These are phyloP conservation scores for Lytechinus variegatus DNA, from an alignment of 35 echinoderm and acorn worm genomes.

Conservation along the genomic window DNA sequence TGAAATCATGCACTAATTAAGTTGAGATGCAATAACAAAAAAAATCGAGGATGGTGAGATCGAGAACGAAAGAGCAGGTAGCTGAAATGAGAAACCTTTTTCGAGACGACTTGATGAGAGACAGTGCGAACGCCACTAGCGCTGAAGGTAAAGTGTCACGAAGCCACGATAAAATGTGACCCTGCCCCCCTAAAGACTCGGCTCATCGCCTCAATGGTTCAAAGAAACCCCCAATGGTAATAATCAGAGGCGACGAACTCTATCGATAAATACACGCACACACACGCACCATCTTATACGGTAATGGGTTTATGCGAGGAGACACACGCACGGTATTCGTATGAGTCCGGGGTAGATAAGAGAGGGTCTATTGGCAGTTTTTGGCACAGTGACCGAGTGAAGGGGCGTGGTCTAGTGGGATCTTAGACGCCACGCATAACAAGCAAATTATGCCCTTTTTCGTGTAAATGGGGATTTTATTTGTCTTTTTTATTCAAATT, in stretches of 20 bases:
- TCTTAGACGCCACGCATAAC: not conserved
- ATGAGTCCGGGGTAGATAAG: not conserved
- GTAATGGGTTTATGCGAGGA: not conserved
- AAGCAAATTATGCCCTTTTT: not conserved
- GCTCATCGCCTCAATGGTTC: slow-evolving; percentile 14
- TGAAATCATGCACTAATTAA: slow-evolving; percentile 14
- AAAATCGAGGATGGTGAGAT: not conserved
- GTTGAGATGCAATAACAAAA: not conserved
- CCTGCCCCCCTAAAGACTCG: not conserved
- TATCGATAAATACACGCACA: slow-evolving; percentile 21
- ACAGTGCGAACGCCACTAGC: slow-evolving; percentile 15
- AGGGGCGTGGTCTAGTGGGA: slow-evolving; percentile 31
- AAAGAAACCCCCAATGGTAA: slow-evolving; percentile 8
- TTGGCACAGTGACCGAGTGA: slow-evolving; percentile 49
- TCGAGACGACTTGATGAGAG: not conserved
- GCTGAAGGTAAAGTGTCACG: not conserved
- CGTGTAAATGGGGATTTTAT: not conserved
- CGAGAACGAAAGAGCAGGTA: not conserved
- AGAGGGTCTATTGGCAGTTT: slow-evolving; percentile 16
- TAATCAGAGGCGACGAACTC: slow-evolving; percentile 36
- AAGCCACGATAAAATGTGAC: not conserved
- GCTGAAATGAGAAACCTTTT: not conserved
- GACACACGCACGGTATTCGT: slow-evolving; percentile 19
- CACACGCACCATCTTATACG: not conserved
- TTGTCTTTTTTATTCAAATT: not conserved